Evolutionary conservation across 2,797 vertebrate genomes (phyloP), one percentile per base, ranked within the genome.

Genomic region (Eremophila alpestris): DNA sequence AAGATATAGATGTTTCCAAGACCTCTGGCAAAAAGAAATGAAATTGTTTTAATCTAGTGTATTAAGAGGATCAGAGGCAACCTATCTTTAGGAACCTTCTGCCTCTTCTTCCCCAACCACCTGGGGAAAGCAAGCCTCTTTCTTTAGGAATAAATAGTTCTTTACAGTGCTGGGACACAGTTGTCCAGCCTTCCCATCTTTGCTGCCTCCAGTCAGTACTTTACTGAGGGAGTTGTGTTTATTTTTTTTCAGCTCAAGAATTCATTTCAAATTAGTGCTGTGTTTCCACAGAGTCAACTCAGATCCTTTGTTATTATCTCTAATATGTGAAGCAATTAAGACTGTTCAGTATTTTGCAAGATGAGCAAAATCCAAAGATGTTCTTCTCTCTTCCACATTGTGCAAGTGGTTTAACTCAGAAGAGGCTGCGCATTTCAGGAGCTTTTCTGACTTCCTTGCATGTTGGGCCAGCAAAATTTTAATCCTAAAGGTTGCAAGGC

Each of bases 11-110:
- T 88, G 65, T 40, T 85, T 64, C 87, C 22, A 77, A 89, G 91
- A 92, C 82, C 82, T 96, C 89, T 96, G 87, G 79, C 79, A 89
- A 87, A 89, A 83, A 87, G 16, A 74, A 77, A 90, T 62, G 7
- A 73, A 87, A 70, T 85, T 56, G 29, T 63, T 93, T 89, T 88
- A 67, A 69, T 82, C 49, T 73, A 55, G 27, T 69, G 30, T 83
- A 76, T 96, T 90, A 93, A 90, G 73, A 75, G 43, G n/a, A 78
- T 96, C 49, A 87, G 86, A 87, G 48, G 54, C 70, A 87, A 74
- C 64, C 41, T 79, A 18, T 62, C 78, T 88, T 60, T 59, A 58
- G 73, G 69, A 94, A 38, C 52, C n/a, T 91, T 83, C 32, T 89
- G 19, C 40, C 7, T 77, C 56, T 76, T 60, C 51, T 73, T 69